phyloP scores from a whole-genome alignment of 2,888 invertebrate species.

The Aleiodes alternator region DNA sequence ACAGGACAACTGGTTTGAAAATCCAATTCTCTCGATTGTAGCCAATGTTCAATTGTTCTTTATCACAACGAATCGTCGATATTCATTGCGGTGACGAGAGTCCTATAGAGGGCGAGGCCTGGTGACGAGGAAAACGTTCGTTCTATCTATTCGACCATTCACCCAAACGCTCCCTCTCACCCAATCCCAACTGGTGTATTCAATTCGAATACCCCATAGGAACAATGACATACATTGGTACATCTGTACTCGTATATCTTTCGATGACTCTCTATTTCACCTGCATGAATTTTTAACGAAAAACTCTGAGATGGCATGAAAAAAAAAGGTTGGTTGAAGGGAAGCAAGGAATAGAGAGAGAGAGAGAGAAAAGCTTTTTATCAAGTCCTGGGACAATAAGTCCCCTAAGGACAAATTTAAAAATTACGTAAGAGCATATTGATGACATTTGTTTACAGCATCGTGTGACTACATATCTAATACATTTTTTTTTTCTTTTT shows the following conservation, averaged over 20 bases:
- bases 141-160: slow-evolving; percentile 42
- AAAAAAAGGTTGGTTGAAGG: too few species aligned
- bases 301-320: neutral
- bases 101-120: neutral
- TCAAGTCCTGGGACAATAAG: too few species aligned
- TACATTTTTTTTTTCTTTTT: too few species aligned
- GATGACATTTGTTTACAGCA: too few species aligned
- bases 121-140: neutral
- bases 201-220: slow-evolving; percentile 27
- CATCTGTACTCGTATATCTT: slow-evolving; percentile 30
- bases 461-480: too few species aligned
- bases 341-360: neutral
- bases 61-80: slow-evolving; percentile 35
- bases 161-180: neutral
- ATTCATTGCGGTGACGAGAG: slow-evolving; percentile 36
- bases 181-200: slow-evolving; percentile 12
- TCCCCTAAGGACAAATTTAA: too few species aligned
- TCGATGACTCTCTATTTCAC: slow-evolving; percentile 17
- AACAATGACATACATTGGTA: neutral
- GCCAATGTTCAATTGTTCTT: slow-evolving; percentile 21
- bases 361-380: too few species aligned
- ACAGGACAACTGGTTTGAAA: neutral
- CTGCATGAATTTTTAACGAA: neutral
- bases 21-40: slow-evolving; percentile 19
- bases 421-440: too few species aligned